phyloP scores from a whole-genome alignment of 2,797 vertebrate genomes.

The Podarcis siculus region DNA sequence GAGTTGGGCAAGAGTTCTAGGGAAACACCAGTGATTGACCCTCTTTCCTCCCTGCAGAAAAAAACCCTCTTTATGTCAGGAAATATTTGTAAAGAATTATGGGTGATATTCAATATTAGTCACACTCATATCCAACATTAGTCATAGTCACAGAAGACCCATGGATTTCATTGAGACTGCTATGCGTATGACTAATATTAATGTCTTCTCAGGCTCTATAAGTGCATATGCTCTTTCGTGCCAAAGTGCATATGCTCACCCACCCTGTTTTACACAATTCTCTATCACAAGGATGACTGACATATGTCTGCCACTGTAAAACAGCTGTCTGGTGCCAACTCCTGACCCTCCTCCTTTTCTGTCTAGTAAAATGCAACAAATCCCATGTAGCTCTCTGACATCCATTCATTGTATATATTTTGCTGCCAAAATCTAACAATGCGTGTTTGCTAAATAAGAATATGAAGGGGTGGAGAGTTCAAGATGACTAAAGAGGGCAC shows the following conservation, averaged over 20 bases:
- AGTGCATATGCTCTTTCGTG: too few relatives aligned
- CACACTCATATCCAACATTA: too few relatives aligned
- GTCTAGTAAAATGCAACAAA: not conserved
- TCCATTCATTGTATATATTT: not conserved
- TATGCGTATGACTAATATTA: too few relatives aligned
- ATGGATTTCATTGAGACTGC: too few relatives aligned
- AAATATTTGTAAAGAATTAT: not conserved
- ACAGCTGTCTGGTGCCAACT: not conserved
- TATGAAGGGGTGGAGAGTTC: too few relatives aligned
- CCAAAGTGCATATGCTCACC: not conserved
- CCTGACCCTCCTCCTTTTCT: not conserved
- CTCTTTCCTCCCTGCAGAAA: not conserved
- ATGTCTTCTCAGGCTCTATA: not conserved
- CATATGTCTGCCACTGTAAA: not conserved
- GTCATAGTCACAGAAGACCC: too few relatives aligned
- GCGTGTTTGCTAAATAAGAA: too few relatives aligned
- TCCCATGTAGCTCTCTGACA: not conserved
- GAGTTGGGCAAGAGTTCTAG: conserved; percentile 1
- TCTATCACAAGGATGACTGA: not conserved
- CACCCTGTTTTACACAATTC: not conserved
- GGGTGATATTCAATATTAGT: too few relatives aligned
- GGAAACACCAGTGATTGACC: not conserved
- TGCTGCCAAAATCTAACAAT: too few relatives aligned
- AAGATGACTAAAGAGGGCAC: too few relatives aligned
- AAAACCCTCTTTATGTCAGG: not conserved